These are phyloP conservation scores for Drosophila mercatorum DNA, from an alignment of 2,888 invertebrate genomes.

Conservation along the genomic window DNA sequence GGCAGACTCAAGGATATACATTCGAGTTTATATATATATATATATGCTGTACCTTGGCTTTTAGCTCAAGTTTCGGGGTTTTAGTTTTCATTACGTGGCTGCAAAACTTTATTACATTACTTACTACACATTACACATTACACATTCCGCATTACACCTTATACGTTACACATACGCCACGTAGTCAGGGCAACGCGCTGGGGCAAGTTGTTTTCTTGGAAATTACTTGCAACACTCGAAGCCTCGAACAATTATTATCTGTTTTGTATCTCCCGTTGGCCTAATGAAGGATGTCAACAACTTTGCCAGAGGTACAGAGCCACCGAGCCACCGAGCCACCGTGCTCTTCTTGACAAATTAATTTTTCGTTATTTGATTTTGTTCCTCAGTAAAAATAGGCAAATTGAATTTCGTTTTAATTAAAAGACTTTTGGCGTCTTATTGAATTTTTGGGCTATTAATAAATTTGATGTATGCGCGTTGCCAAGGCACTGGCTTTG, in stretches of 20 bases:
- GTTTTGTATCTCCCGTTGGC: constrained; percentile 19
- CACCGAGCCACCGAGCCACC: neutral
- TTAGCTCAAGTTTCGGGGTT: constrained; percentile 6
- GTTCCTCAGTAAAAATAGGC: constrained; percentile 15
- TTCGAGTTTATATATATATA: neutral
- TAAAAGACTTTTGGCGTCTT: constrained; percentile 20
- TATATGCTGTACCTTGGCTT: neutral
- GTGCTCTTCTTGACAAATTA: constrained; percentile 8
- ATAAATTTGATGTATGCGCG: constrained; percentile 1
- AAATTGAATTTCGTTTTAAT: constrained; percentile 19
- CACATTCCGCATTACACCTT: constrained; percentile 17
- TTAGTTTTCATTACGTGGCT: constrained; percentile 52
- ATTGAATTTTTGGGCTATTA: constrained; percentile 9
- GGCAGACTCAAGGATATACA: neutral
- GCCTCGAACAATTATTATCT: constrained; percentile 53
- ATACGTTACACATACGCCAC: constrained; percentile 50
- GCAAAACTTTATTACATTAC: constrained; percentile 52
- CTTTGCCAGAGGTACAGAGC: neutral
- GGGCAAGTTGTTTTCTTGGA: constrained; percentile 35
- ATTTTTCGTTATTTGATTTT: constrained; percentile 12
- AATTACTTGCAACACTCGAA: constrained; percentile 50
- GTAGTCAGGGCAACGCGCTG: constrained; percentile 33
- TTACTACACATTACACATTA: neutral
- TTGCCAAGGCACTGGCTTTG: neutral
- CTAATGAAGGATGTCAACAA: constrained; percentile 28